Evolutionary conservation across 2,888 invertebrate genomes (phyloP), one percentile per base, ranked within the genome.

Genomic region (Drosophila leonis): DNA sequence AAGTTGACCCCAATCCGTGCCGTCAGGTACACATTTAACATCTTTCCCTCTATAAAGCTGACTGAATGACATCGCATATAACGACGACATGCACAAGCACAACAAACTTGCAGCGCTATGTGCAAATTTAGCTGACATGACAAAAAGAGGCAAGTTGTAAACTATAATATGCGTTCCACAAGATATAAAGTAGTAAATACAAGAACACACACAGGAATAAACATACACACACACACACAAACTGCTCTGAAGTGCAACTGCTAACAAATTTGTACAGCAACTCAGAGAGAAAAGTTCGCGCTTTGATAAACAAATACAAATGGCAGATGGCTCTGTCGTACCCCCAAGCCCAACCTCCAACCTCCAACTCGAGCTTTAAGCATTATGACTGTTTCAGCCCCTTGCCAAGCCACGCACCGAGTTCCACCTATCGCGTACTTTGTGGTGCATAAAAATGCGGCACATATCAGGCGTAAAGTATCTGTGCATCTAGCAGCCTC

Each of bases 221-320:
- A 24, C 24, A 49, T 33, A 62, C 13, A 54, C 39, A 39, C 12
- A 5, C 24, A 60, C n/a, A 39, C n/a, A 51, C 51, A 63, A 6
- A 35, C 33, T 60, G 67, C 70, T 64, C 74, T 78, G 57, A 82
- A 83, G 77, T 83, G 76, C 75, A 80, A 78, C 78, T 82, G 81
- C 49, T 67, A 73, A 70, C 77, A 83, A 83, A 76, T 76, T 81
- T 82, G 79, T 67, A 44, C n/a, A 55, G 37, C 46, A 57, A 54
- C 57, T 61, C 64, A 35, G 55, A 33, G 55, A 33, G 65, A 65
- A 83, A 81, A 84, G 83, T 75, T 84, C 71, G 80, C 86, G 83
- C 86, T 85, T 84, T 83, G 82, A 78, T 85, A 84, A 84, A 76
- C 84, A 84, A 85, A 85, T 78, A 84, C 80, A 84, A 84, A 82